These are phyloP conservation scores for Onychostruthus taczanowskii DNA, from an alignment of 2,113 vertebrate genomes.

Conservation along the genomic window DNA sequence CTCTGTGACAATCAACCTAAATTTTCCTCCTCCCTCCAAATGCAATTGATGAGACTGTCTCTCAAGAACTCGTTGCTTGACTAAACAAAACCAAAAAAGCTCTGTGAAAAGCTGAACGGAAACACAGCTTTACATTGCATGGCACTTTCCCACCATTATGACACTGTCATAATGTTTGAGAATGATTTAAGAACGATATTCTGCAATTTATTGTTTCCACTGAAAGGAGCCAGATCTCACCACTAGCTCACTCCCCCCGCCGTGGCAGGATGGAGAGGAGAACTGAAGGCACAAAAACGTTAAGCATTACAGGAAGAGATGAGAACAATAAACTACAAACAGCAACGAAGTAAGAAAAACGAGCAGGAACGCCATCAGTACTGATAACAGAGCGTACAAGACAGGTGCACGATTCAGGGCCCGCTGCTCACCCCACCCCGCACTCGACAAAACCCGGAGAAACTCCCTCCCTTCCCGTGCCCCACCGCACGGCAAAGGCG, in stretches of 20 bases:
- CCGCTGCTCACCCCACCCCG: background rate
- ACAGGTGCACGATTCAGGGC: background rate
- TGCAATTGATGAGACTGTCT: conserved; percentile 74
- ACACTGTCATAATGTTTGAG: rapidly evolving
- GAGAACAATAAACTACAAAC: background rate
- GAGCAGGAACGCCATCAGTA: background rate
- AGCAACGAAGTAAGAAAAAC: background rate
- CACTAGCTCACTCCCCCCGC: rapidly evolving
- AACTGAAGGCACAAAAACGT: background rate
- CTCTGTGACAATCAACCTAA: conserved; percentile 73
- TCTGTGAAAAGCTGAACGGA: background rate
- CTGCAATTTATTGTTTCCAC: background rate
- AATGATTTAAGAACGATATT: background rate
- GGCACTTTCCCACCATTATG: background rate
- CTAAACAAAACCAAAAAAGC: conserved; percentile 53
- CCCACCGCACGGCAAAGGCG: background rate
- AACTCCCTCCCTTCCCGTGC: background rate
- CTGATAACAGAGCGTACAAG: background rate
- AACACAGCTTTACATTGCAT: background rate
- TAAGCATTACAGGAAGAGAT: background rate
- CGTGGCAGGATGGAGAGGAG: background rate
- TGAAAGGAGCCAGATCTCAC: background rate
- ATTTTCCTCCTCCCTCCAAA: conserved; percentile 15
- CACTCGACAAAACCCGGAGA: background rate
- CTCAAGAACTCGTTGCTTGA: conserved; percentile 75